Percentiles rank a stretch among this genome's conserved stretches.
Evolutionary conservation across 2,113 vertebrate genomes (phyloP).

Genomic region (Pristiophorus japonicus): DNA sequence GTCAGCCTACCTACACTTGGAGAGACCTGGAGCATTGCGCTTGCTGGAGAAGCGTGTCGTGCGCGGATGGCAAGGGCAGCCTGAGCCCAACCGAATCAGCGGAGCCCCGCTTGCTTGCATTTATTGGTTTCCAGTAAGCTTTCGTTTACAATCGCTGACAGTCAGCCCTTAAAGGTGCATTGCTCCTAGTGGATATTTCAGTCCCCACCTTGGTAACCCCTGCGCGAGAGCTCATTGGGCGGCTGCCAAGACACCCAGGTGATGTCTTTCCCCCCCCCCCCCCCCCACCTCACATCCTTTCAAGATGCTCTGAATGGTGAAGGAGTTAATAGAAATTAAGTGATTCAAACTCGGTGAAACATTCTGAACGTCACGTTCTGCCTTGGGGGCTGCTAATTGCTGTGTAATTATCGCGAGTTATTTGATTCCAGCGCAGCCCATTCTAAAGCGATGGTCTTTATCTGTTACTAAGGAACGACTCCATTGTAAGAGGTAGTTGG

Average conservation of each 20-base stretch:
- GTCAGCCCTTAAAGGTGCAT: background rate
- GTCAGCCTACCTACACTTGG: background rate
- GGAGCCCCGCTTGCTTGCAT: background rate
- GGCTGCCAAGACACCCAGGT: background rate
- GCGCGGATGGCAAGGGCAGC: rapidly evolving
- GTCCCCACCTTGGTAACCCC: background rate
- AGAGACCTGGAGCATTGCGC: background rate
- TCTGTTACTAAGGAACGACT: conserved; percentile 7
- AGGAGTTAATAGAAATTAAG: background rate
- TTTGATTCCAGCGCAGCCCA: background rate
- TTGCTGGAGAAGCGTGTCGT: background rate
- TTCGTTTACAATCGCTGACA: background rate
- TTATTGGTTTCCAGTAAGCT: background rate
- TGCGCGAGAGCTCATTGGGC: background rate
- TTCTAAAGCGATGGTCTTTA: background rate
- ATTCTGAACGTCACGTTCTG: background rate
- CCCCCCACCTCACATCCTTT: background rate
- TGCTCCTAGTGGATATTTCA: background rate
- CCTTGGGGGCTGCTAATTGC: background rate
- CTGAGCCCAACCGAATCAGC: background rate
- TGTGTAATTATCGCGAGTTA: background rate
- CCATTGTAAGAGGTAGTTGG: background rate
- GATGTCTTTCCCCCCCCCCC: too few relatives aligned
- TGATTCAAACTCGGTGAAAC: background rate
- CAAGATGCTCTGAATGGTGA: background rate